Evolutionary conservation across 2,888 invertebrate genomes (phyloP), one percentile per base, ranked within the genome.

Genomic region (Diabrotica balteata): DNA sequence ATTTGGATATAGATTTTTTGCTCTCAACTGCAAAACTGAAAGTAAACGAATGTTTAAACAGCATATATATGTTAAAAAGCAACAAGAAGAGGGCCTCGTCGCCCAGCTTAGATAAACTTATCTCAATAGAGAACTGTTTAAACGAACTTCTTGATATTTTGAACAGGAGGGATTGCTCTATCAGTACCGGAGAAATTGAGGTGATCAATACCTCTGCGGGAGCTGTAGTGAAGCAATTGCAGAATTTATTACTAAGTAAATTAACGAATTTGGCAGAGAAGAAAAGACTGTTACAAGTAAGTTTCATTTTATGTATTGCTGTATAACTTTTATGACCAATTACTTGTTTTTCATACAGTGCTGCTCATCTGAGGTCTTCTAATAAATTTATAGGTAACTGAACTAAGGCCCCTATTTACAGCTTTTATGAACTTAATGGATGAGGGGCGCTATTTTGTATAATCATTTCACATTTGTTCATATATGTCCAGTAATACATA

Each of bases 171-270:
- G 76, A 76, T 63, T 72, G 77, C 42, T 77, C 72, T 44, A 70
- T 80, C 9, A 78, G 74, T 62, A 87, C 87, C 49, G 90, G 89
- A 73, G 87, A 90, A 45, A 82, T 87, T 43, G 86, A 88, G 68
- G 84, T 83, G 45, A 86, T 88, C 55, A 83, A 81, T 69, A 88
- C 88, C 74, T 88, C 87, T 44, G 88, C 89, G 1, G 86, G 86
- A 50, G 86, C 86, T 67, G 89, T 89, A 42, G 88, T 91, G 10
- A 86, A 86, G 50, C 89, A 90, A 76, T 82, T 90, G 7, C 92
- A 93, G 80, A 87, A 87, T 72, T 88, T 93, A 75, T 84, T 93
- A 72, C 86, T 90, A 68, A 86, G 86, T 10, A 93, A 93, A 82
- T 85, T 93, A 65, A 85, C 86, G 58, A 91, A 91, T 75, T 86